Base-by-base conservation (phyloP, 2,113 vertebrate species). In the Corythornis vintsioides region DNA sequence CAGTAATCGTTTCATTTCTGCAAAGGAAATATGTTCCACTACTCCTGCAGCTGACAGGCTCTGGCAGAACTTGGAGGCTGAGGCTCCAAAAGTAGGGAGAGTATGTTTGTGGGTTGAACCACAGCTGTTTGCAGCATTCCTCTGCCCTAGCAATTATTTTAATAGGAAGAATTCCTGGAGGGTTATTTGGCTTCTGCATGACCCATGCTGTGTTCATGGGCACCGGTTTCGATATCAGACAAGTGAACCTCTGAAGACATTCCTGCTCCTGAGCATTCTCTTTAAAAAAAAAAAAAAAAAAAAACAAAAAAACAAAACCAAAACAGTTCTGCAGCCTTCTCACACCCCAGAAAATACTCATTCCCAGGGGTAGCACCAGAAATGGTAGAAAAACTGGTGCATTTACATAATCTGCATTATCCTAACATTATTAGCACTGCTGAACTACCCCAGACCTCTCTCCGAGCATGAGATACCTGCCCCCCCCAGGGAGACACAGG, bases 131-230 rank as follows among this genome's bases (percentile, higher is more conserved):
- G 74, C 94, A 60, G 81, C 18, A 52, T 65, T 93, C 90, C 66
- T 88, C 88, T 96, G 94, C 92, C 92, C 95, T 42, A 15, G 83
- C 90, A 94, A 91, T 96, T 87, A 95, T 87, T 93, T 69, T 63
- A 93, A 90, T 76, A 80, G 71, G 74, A 84, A 76, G 88, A 70
- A 93, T 89, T 93, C 91, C 74, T 87, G 84, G 77, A 91, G 92
- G 95, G 86, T 89, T 89, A 29, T 70, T 92, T 91, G 92, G 86
- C 84, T 87, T n/a, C 84, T 57, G 73, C 80, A 10, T 0, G 0
- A 65, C 0, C 0, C 20, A 15, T 6, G 48, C 86, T 35, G 13
- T 42, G 66, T 42, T 88, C 87, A 69, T 83, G 86, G 90, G 8
- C 83, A 20, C 83, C 35, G 0, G 60, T 24, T 26, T 15, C 64